A percentile compares a stretch with the other conserved stretches of the same genome.
Conservation (phyloP, 2,888 invertebrate genomes). For the Cerastoderma edule region DNA sequence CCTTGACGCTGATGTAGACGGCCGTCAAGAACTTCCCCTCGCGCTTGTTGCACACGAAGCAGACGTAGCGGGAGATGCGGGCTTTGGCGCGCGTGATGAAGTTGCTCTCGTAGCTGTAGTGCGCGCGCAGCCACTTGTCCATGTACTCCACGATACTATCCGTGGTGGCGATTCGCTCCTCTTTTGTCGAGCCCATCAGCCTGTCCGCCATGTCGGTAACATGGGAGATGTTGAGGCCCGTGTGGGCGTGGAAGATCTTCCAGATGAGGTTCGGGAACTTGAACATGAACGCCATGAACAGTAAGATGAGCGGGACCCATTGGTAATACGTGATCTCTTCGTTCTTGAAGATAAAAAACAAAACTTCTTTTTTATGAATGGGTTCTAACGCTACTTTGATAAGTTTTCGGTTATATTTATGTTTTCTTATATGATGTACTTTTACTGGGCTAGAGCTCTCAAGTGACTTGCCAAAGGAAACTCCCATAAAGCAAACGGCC, state of each 20-base stretch:
- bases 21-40: conserved; percentile 67
- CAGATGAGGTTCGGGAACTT: conserved; percentile 67
- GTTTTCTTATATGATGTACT: too few species aligned
- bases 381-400: too few species aligned
- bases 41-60: conserved; percentile 60
- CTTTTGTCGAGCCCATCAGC: conserved; percentile 35
- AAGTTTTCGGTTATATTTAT: too few species aligned
- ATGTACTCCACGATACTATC: conserved; percentile 59
- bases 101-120: conserved; percentile 61
- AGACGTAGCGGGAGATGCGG: conserved; percentile 53
- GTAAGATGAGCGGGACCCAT: conserved; percentile 74
- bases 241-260: conserved; percentile 61
- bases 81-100: conserved; percentile 55
- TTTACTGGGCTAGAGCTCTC: too few species aligned
- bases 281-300: conserved; percentile 68
- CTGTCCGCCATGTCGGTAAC: conserved; percentile 51
- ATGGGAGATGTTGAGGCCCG: conserved; percentile 63
- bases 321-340: conserved; percentile 75
- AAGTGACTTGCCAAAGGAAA: too few species aligned
- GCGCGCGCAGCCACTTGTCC: conserved; percentile 64
- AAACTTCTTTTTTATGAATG: too few species aligned
- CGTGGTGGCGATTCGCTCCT: conserved; percentile 50
- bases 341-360: conserved; percentile 39
- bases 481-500: too few species aligned
- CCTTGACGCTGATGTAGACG: conserved; percentile 65